phyloP scores from a whole-genome alignment of 2,797 vertebrate species.

The Hoplostethus atlanticus region DNA sequence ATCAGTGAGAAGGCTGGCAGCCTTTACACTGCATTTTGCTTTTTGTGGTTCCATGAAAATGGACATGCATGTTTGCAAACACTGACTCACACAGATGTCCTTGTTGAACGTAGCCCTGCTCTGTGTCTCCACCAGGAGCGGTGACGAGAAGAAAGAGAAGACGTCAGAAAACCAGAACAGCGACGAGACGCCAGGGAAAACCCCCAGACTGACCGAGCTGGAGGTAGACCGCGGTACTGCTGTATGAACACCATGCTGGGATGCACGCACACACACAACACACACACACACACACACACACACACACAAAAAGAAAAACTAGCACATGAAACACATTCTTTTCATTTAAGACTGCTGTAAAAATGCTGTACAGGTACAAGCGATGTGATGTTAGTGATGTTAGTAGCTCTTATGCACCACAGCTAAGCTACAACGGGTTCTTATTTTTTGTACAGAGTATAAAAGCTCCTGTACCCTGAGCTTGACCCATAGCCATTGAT shows the following conservation, averaged over 20 bases:
- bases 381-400: background rate
- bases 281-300: background rate
- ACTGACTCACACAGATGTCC: too few relatives aligned
- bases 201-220: slow-evolving; percentile 79
- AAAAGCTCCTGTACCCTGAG: too few relatives aligned
- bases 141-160: slow-evolving; percentile 90
- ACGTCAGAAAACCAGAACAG: slow-evolving; percentile 79
- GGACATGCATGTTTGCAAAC: too few relatives aligned
- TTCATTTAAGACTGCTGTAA: slow-evolving; percentile 23
- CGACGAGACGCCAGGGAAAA: slow-evolving; percentile 82
- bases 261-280: background rate
- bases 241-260: slow-evolving; percentile 78
- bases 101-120: slow-evolving; percentile 27
- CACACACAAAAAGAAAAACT: background rate
- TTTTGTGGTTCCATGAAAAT: too few relatives aligned
- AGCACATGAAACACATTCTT: background rate
- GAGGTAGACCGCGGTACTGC: slow-evolving; percentile 90
- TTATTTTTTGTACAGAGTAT: too few relatives aligned
- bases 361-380: slow-evolving; percentile 44
- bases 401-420: too few relatives aligned
- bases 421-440: background rate
- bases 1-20: too few relatives aligned
- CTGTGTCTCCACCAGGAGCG: slow-evolving; percentile 74
- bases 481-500: too few relatives aligned
- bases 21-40: too few relatives aligned